phyloP scores from a whole-genome alignment of 1,140 invertebrate genomes.

The Ceratosolen fusciceps region DNA sequence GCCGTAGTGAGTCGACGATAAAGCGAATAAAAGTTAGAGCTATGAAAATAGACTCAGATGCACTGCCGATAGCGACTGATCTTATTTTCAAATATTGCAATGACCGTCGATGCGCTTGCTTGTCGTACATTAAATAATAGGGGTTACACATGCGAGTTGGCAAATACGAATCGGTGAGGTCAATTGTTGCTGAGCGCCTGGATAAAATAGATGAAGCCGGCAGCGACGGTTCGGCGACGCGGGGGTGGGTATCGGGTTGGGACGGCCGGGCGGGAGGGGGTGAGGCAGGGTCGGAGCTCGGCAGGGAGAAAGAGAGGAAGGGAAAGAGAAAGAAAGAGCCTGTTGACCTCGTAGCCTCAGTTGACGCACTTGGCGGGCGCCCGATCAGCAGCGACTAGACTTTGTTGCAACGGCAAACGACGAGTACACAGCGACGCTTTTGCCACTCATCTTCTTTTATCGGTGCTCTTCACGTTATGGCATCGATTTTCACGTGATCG shows the following conservation, averaged over 20 bases:
- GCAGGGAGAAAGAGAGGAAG: neutral
- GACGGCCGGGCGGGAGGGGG: too few relatives aligned
- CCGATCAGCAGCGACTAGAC: neutral
- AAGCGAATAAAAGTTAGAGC: too few relatives aligned
- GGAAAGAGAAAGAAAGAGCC: slow-evolving; percentile 10
- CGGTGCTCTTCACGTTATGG: neutral
- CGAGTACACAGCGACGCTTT: neutral
- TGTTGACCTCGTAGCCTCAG: slow-evolving; percentile 17
- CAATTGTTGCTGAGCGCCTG: neutral
- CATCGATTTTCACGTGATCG: neutral
- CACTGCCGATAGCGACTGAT: neutral
- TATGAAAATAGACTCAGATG: neutral
- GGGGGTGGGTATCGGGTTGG: too few relatives aligned
- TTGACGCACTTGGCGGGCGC: slow-evolving; percentile 22
- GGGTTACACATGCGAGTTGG: neutral
- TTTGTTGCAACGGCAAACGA: neutral
- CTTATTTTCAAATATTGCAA: neutral
- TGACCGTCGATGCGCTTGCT: neutral
- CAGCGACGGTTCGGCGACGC: neutral
- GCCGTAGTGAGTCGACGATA: too few relatives aligned
- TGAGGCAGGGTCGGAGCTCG: neutral
- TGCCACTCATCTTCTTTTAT: too few relatives aligned
- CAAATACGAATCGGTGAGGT: neutral
- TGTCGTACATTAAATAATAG: neutral
- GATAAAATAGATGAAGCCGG: neutral